These are phyloP conservation scores for Andrena hattorfiana DNA, from an alignment of 2,888 invertebrate species.

Conservation along the genomic window DNA sequence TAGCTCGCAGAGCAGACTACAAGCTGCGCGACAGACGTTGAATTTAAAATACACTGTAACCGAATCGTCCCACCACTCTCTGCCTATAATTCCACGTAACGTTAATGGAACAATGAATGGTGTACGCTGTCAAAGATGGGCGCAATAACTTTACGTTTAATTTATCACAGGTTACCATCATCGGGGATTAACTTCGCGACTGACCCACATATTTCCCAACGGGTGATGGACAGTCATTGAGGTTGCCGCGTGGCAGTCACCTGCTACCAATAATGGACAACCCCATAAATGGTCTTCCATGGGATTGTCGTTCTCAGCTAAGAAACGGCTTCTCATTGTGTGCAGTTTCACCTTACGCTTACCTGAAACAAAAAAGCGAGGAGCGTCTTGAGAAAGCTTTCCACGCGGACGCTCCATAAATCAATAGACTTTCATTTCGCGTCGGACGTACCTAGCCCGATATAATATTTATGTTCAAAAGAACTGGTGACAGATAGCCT, in stretches of 20 bases:
- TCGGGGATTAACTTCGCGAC: constrained; percentile 54
- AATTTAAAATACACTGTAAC: neutral
- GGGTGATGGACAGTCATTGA: constrained; percentile 75
- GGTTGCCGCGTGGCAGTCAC: constrained; percentile 72
- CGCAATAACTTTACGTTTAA: constrained; percentile 55
- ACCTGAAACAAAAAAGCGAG: constrained; percentile 48
- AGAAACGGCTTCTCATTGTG: constrained; percentile 24
- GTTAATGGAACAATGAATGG: constrained; percentile 55
- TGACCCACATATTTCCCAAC: constrained; percentile 74
- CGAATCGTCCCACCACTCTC: neutral
- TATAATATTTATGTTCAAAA: neutral
- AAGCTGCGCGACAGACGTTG: neutral
- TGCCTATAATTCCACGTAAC: constrained; percentile 15
- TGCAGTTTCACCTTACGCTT: constrained; percentile 44
- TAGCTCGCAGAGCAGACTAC: neutral
- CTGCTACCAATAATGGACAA: constrained; percentile 75
- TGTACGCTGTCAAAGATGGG: constrained; percentile 40
- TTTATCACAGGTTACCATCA: constrained; percentile 61
- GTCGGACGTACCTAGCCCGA: neutral
- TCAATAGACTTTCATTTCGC: constrained; percentile 28
- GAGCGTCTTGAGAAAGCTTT: constrained; percentile 23
- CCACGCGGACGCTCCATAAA: neutral
- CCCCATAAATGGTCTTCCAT: constrained; percentile 70
- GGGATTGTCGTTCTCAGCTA: constrained; percentile 38
- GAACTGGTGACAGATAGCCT: too few species aligned